Evolutionary conservation across 2,888 invertebrate species (phyloP).

Genomic region (Mesodorylaimus sp.): DNA sequence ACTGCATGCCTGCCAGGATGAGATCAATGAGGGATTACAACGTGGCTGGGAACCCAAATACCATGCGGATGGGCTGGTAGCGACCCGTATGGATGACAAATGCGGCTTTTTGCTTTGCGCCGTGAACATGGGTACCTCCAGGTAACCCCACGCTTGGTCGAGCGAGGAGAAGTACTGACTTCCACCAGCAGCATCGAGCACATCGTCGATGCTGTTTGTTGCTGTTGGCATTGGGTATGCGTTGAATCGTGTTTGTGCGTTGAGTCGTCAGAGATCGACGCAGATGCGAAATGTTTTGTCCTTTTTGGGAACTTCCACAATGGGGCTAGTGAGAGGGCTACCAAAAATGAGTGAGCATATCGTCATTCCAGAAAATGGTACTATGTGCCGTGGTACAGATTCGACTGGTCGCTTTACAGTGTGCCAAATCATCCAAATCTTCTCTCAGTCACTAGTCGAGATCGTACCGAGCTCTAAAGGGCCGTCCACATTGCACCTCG

Average conservation of each 20-base stretch:
- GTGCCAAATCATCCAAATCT: no score
- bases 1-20: neutral
- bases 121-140: neutral
- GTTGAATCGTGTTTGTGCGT: neutral
- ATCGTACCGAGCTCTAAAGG: neutral
- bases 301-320: slow-evolving; percentile 1
- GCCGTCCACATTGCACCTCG: no score
- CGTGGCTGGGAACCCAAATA: slow-evolving; percentile 5
- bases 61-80: neutral
- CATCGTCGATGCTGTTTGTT: neutral
- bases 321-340: neutral
- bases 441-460: neutral
- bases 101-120: neutral
- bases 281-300: neutral
- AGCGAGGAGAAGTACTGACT: neutral
- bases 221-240: neutral
- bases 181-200: neutral
- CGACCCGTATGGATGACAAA: neutral
- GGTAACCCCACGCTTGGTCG: neutral
- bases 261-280: neutral
- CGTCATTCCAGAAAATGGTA: neutral
- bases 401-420: no score
- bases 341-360: no score
- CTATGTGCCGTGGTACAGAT: no score
- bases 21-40: slow-evolving; percentile 6